These are phyloP conservation scores for Sprattus sprattus DNA, from an alignment of 2,113 vertebrate genomes.

Conservation along the genomic window DNA sequence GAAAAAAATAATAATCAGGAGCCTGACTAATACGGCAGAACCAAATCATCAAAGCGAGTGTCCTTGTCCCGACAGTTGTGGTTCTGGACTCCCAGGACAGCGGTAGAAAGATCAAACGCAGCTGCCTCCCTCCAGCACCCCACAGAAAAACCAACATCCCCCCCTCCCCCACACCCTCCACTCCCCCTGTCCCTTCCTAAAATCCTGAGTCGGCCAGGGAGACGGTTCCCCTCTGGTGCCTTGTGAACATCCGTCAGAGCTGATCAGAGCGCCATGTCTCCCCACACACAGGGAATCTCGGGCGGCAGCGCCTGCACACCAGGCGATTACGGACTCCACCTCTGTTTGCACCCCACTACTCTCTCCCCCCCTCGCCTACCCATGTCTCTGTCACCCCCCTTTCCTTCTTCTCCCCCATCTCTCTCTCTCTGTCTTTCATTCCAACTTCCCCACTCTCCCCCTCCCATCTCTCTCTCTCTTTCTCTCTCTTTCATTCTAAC, in stretches of 20 bases:
- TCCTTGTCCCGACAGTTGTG: neutral
- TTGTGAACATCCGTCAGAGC: neutral
- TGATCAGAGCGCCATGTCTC: neutral
- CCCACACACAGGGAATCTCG: neutral
- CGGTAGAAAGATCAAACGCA: neutral
- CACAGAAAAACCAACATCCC: neutral
- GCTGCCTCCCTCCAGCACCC: neutral
- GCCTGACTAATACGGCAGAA: conserved; percentile 7
- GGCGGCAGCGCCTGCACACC: neutral
- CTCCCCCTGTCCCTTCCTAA: neutral
- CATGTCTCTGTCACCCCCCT: neutral
- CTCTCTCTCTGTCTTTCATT: neutral
- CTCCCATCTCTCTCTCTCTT: no score
- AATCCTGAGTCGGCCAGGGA: neutral
- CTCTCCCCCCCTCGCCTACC: neutral
- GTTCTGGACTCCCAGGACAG: neutral
- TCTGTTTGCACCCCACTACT: neutral
- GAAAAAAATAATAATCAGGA: neutral
- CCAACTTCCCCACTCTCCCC: no score
- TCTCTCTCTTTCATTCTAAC: no score
- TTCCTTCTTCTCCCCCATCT: neutral
- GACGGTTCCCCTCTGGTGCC: neutral
- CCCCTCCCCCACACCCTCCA: neutral
- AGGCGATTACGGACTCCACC: neutral
- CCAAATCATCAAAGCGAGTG: conserved; percentile 7